phyloP scores from a whole-genome alignment of 2,888 invertebrate genomes.

The Callyntrura sp. region DNA sequence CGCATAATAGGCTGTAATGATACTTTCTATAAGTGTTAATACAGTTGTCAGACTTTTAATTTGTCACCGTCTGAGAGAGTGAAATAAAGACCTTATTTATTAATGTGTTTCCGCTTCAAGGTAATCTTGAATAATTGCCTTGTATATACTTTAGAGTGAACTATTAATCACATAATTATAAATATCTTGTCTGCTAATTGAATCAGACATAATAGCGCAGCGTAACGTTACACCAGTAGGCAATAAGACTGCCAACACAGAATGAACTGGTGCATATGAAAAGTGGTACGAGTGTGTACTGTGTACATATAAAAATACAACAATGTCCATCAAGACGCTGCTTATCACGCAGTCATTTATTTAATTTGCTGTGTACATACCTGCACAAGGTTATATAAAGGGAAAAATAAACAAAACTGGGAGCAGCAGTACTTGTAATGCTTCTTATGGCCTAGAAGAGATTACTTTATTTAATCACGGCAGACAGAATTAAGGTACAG shows the following conservation, averaged over 20 bases:
- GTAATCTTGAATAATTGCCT: slow-evolving; percentile 77
- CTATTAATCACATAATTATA: slow-evolving; percentile 74
- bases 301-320: not conserved
- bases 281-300: slow-evolving; percentile 17
- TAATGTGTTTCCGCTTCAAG: slow-evolving; percentile 65
- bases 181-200: slow-evolving; percentile 60
- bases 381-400: not conserved
- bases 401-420: not conserved
- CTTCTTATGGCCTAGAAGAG: not conserved
- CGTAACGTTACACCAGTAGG: not conserved
- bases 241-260: not conserved
- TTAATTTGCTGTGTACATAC: not conserved
- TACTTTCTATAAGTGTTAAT: slow-evolving; percentile 69
- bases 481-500: not conserved
- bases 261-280: not conserved
- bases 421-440: too few species aligned
- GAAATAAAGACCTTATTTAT: slow-evolving; percentile 60
- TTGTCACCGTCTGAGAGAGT: slow-evolving; percentile 70
- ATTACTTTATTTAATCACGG: not conserved
- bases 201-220: slow-evolving; percentile 31
- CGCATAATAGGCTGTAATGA: slow-evolving; percentile 8
- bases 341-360: slow-evolving; percentile 7
- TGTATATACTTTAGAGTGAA: slow-evolving; percentile 58
- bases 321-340: not conserved
- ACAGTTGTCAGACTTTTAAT: slow-evolving; percentile 74